Evolutionary conservation across 2,888 invertebrate species (phyloP).

Genomic region (Anticlea derivata): DNA sequence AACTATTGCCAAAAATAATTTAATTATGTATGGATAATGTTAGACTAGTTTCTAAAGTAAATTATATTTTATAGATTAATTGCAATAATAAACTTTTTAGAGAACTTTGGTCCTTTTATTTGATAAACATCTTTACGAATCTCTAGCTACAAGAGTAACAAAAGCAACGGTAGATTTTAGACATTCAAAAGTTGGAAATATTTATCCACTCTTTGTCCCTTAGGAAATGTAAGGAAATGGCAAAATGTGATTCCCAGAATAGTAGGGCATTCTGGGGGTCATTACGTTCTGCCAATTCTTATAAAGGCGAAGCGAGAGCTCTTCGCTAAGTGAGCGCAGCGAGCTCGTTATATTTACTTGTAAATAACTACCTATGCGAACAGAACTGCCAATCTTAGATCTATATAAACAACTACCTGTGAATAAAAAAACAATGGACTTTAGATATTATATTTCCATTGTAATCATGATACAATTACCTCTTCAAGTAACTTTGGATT

Average conservation of each 20-base stretch:
- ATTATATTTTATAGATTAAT: slow-evolving; percentile 31
- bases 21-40: slow-evolving; percentile 28
- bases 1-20: slow-evolving; percentile 20
- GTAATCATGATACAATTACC: slow-evolving; percentile 22
- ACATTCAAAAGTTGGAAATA: too few species aligned
- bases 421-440: slow-evolving; percentile 16
- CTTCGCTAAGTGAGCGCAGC: not conserved
- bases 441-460: slow-evolving; percentile 26
- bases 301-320: not conserved
- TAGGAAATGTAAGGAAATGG: too few species aligned
- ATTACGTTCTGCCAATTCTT: not conserved
- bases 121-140: not conserved
- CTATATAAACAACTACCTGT: not conserved
- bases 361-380: not conserved
- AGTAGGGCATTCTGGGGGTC: too few species aligned
- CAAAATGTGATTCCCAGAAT: too few species aligned
- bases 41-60: slow-evolving; percentile 26
- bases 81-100: slow-evolving; percentile 29
- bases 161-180: not conserved
- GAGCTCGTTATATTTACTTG: not conserved
- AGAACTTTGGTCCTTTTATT: slow-evolving; percentile 34
- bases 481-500: slow-evolving; percentile 11
- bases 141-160: not conserved
- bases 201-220: too few species aligned
- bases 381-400: not conserved